Percentiles rank a stretch among this genome's conserved stretches.
Conservation (phyloP, 2,888 invertebrate species). For the Yponomeuta sedellus region DNA sequence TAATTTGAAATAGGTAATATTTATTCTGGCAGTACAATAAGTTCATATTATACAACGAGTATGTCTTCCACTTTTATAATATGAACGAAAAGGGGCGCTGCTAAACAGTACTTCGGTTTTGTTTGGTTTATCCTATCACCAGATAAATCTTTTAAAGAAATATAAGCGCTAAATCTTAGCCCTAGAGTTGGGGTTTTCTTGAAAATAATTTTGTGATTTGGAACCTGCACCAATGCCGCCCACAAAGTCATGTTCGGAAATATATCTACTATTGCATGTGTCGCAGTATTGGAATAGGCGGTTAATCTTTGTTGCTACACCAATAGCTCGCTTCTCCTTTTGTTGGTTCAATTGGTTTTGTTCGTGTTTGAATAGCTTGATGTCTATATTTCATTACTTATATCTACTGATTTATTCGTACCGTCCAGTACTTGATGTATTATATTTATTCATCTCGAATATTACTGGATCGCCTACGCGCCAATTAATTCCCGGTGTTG, state of each 20-base stretch:
- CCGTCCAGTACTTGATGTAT: not conserved
- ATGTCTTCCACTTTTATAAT: conserved; percentile 26
- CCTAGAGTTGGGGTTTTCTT: not conserved
- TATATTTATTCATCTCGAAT: not conserved
- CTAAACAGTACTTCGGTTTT: no score
- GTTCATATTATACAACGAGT: not conserved
- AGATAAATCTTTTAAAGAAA: not conserved
- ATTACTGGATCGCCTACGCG: conserved; percentile 41
- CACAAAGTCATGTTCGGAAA: not conserved
- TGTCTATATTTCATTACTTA: not conserved
- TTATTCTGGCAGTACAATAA: no score
- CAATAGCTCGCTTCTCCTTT: not conserved
- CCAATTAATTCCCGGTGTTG: conserved; percentile 34
- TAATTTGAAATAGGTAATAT: no score
- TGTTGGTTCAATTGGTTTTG: not conserved
- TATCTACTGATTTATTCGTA: not conserved
- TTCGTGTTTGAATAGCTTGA: not conserved
- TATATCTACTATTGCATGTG: not conserved
- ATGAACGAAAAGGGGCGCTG: no score
- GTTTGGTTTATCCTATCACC: conserved; percentile 16
- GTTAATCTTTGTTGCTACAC: not conserved
- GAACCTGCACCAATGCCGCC: conserved; percentile 4
- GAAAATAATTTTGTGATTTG: not conserved
- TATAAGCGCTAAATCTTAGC: not conserved
- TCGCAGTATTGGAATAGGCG: not conserved